Base-by-base conservation (phyloP, 2,113 vertebrate species). In the Phalacrocorax pelagicus region DNA sequence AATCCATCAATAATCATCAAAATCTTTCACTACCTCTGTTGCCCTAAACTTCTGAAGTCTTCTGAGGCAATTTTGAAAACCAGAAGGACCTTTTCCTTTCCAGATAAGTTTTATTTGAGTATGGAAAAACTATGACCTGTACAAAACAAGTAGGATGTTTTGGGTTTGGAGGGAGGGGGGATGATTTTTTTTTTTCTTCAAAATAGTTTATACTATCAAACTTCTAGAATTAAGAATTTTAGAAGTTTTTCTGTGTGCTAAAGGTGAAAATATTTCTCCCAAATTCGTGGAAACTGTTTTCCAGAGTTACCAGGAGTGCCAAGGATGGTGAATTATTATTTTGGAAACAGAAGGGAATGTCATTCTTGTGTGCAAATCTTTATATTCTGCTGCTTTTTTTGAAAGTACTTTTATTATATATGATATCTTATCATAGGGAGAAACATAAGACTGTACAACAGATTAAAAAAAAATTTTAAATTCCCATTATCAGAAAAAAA, bases 141-240 rank as follows among this genome's bases (percentile, higher is more conserved):
- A 34, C 8, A 69, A 81, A 67, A 36, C 22, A 74, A 75, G 4
- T 38, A 52, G 44, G 26, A 17, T 61, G 12, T 11, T 83, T 86
- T n/a, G 26, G 6, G 3, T 69, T 61, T 24, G 19, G 5, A 11
- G 16, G 4, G 6, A 4, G 5, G 5, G 5, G 5, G 24, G 34
- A 3, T 32, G 32, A 5, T 5, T 22, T 54, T 1, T 27, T 27
- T 44, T 72, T 86, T 55, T 14, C 20, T 82, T 86, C 26, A 69
- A 46, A 65, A 51, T 32, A 42, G 2, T 36, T 79, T 57, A 47
- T 46, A 42, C 10, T 42, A 12, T 65, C 22, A 40, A 23, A 59
- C 14, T 65, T 78, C 5, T 10, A 57, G 46, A 78, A 55, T 51
- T 65, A 70, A 44, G 12, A 3, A 77, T 77, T 89, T 59, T 47